Percentiles rank a stretch among this genome's conserved stretches.
These are phyloP conservation scores for Leptocoma aspasia DNA, from an alignment of 2,113 vertebrate species.

Conservation along the genomic window DNA sequence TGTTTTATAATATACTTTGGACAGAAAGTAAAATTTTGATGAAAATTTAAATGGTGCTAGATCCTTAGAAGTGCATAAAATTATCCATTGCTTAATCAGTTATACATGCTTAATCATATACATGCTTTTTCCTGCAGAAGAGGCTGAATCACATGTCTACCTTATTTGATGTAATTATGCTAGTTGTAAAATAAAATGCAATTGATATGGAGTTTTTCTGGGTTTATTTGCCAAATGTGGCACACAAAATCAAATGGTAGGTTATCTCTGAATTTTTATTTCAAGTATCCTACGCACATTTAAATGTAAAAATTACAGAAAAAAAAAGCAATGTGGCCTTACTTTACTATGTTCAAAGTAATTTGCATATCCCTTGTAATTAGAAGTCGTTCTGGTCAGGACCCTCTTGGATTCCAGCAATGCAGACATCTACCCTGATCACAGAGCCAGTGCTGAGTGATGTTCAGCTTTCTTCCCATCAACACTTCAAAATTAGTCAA, in stretches of 20 bases:
- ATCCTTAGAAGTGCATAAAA: neutral
- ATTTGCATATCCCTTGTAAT: neutral
- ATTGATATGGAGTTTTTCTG: neutral
- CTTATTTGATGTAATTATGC: neutral
- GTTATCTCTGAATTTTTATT: conserved; percentile 10
- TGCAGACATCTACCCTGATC: neutral
- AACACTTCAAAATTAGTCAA: neutral
- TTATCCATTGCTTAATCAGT: neutral
- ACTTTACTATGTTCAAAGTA: neutral
- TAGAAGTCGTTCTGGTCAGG: neutral
- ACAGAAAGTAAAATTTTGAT: neutral
- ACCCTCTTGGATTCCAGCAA: neutral
- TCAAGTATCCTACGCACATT: neutral
- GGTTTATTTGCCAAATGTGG: neutral
- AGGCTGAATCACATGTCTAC: neutral
- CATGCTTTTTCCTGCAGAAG: neutral
- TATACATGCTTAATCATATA: neutral
- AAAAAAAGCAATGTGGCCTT: neutral
- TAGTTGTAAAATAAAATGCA: neutral
- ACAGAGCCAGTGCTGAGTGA: neutral
- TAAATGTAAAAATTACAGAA: neutral
- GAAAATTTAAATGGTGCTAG: neutral
- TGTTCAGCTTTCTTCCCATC: neutral
- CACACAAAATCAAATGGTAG: neutral
- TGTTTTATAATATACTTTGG: neutral